Base-by-base conservation (phyloP, 2,888 invertebrate genomes). In the Lithophane socia region DNA sequence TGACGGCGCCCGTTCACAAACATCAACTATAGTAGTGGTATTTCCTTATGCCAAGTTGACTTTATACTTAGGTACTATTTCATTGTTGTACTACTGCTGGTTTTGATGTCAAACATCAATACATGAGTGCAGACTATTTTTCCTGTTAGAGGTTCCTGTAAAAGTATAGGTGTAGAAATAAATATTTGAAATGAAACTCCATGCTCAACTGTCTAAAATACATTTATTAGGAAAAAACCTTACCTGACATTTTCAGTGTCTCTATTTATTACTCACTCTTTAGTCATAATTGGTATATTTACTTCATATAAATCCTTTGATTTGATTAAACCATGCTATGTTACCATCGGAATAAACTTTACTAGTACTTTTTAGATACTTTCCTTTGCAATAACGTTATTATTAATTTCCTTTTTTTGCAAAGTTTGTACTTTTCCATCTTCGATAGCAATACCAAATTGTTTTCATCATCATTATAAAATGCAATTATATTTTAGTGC, bases 391-490 rank as follows among this genome's bases (percentile, higher is more conserved):
- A 68, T 68, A 18, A 68, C 3, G 24, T 56, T n/a, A 54, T 9
- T 47, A 12, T n/a, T 29, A 16, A 47, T 42, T 81, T 68, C 52
- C 37, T 37, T 52, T n/a, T 10, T 66, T 70, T 47, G 49, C 9
- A 75, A 69, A 47, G 7, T 52, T 9, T 52, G 52, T 52, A 52
- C 9, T 9, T 52, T 52, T 52, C 52, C 52, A 9, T 52, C 21
- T 52, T 16, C 52, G 52, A 52, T 52, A 52, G 52, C 42, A 58
- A 61, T 49, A 8, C 9, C 5, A 56, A 24, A 49, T 52, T 49
- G 73, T 56, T 60, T 37, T 49, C 24, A 29, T 69, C 44, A 37
- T 76, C 49, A 64, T 72, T 75, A 79, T 44, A 66, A 56, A 79
- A 72, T 47, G 56, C 13, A 64, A 29, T 29, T 64, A 13, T 42